These are phyloP conservation scores for Corythaeola cristata DNA, from an alignment of 2,113 vertebrate genomes.

Conservation along the genomic window DNA sequence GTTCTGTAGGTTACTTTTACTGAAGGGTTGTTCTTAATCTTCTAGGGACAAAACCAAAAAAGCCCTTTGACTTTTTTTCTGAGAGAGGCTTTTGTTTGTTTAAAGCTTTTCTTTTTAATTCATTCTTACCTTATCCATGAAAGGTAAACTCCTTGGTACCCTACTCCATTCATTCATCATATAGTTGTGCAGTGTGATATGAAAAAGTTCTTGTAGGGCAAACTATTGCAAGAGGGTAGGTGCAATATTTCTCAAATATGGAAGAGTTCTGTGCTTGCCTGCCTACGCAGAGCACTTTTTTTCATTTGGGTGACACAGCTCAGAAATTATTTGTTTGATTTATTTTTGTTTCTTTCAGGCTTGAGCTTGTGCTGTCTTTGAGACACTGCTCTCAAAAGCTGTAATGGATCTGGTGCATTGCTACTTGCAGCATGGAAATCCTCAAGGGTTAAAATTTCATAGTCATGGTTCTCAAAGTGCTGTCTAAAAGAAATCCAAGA, in stretches of 20 bases:
- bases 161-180: neutral
- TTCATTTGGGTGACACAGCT: neutral
- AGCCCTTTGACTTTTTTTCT: neutral
- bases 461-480: neutral
- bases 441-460: neutral
- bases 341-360: neutral
- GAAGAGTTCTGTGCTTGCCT: neutral
- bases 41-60: neutral
- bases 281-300: neutral
- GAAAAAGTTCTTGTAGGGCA: neutral
- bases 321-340: neutral
- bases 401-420: neutral
- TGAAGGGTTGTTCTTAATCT: neutral
- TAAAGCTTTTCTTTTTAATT: neutral
- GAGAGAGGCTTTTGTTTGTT: accelerated
- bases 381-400: neutral
- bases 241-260: neutral
- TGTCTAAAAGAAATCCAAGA: neutral
- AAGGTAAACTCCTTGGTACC: neutral
- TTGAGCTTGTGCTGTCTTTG: neutral
- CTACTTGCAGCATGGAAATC: neutral
- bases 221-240: neutral
- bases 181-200: neutral
- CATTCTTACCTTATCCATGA: neutral
- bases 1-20: neutral